A percentile compares a stretch with the other conserved stretches of the same genome.
These are phyloP conservation scores for Bombus difficillimus DNA, from an alignment of 1,140 invertebrate species.

Conservation along the genomic window DNA sequence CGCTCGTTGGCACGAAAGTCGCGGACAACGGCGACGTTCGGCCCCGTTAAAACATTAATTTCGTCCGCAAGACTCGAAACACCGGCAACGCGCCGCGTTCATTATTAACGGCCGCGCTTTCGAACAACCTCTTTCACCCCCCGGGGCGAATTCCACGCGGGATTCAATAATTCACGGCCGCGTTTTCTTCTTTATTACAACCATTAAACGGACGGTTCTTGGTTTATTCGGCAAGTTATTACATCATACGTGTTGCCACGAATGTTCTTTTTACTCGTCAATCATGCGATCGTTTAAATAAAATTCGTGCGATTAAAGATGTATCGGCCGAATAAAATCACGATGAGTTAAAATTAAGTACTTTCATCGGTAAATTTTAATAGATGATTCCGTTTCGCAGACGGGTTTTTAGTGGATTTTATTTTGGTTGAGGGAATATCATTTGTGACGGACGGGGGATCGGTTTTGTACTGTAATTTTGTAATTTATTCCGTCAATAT, in stretches of 20 bases:
- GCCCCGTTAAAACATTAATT: conserved; percentile 37
- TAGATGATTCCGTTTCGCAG: not conserved
- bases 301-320: not conserved
- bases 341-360: not conserved
- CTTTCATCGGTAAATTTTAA: not conserved
- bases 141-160: conserved; percentile 13
- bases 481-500: conserved; percentile 48
- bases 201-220: conserved; percentile 8
- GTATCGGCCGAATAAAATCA: not conserved
- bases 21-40: not conserved
- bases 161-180: conserved; percentile 20
- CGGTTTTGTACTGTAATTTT: conserved; percentile 39
- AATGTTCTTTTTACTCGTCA: not conserved
- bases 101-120: conserved; percentile 37
- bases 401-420: not conserved
- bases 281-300: not conserved
- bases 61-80: conserved; percentile 30
- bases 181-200: conserved; percentile 35
- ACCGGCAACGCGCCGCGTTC: conserved; percentile 24
- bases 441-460: not conserved
- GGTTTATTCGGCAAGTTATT: conserved; percentile 16
- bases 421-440: not conserved
- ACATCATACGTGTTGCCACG: not conserved
- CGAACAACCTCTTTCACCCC: conserved; percentile 16
- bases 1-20: not conserved